Evolutionary conservation across 1,140 invertebrate species (phyloP).

Genomic region (Drosophila nikananu): DNA sequence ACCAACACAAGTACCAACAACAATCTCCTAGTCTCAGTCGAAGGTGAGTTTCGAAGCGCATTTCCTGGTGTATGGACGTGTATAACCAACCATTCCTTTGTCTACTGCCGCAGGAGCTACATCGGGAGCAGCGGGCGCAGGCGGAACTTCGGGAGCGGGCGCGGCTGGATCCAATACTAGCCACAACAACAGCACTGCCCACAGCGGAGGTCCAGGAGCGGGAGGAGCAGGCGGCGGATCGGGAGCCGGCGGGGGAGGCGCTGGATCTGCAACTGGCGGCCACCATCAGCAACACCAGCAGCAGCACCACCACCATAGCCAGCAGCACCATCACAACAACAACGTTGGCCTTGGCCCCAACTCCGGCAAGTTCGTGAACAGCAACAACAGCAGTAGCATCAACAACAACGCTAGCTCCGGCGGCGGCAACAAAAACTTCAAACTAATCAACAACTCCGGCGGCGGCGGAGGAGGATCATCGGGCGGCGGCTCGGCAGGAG

Average conservation of each 20-base stretch:
- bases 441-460: slow-evolving; percentile 77
- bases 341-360: slow-evolving; percentile 49
- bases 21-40: slow-evolving; percentile 82
- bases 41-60: slow-evolving; percentile 54
- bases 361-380: slow-evolving; percentile 39
- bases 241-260: slow-evolving; percentile 39
- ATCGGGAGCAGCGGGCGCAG: slow-evolving; percentile 45
- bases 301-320: slow-evolving; percentile 11
- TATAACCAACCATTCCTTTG: not conserved
- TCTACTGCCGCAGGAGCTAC: slow-evolving; percentile 26
- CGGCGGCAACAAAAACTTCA: slow-evolving; percentile 68
- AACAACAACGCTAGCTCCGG: slow-evolving; percentile 30
- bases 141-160: slow-evolving; percentile 37
- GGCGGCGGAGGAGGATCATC: slow-evolving; percentile 20
- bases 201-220: slow-evolving; percentile 39
- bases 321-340: slow-evolving; percentile 47
- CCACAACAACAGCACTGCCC: slow-evolving; percentile 59
- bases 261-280: slow-evolving; percentile 25
- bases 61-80: not conserved
- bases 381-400: slow-evolving; percentile 17
- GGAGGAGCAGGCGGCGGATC: slow-evolving; percentile 35
- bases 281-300: slow-evolving; percentile 47
- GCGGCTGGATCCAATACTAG: slow-evolving; percentile 50
- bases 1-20: slow-evolving; percentile 86
- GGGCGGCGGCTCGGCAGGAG: slow-evolving; percentile 23